Percentiles rank a stretch among this genome's conserved stretches.
Evolutionary conservation across 1,140 invertebrate species (phyloP).

Genomic region (Aphidius gifuensis): DNA sequence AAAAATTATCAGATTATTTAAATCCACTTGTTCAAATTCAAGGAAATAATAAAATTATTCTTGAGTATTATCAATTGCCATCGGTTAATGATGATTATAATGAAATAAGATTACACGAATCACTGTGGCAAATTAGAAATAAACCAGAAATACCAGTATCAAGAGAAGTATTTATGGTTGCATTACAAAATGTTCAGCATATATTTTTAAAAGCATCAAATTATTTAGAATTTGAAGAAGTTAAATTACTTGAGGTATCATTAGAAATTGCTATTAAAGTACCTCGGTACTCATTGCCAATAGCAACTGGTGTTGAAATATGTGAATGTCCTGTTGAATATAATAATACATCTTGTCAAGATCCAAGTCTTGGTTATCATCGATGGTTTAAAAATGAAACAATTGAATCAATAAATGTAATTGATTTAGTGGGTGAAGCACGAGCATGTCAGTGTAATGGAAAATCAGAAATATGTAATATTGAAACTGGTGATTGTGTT

Average conservation of each 20-base stretch:
- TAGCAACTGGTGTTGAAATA: conserved; percentile 82
- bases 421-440: conserved; percentile 77
- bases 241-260: conserved; percentile 72
- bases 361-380: conserved; percentile 84
- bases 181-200: conserved; percentile 80
- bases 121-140: conserved; percentile 64
- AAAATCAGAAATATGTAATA: conserved; percentile 75
- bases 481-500: conserved; percentile 80
- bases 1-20: conserved; percentile 60
- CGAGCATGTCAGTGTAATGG: conserved; percentile 80
- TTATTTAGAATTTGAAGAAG: conserved; percentile 62
- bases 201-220: conserved; percentile 76
- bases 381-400: conserved; percentile 62
- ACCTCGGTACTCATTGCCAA: conserved; percentile 59
- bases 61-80: conserved; percentile 69
- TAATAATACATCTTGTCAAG: conserved; percentile 79
- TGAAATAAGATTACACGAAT: conserved; percentile 66
- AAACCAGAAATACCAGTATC: conserved; percentile 62
- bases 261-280: conserved; percentile 77
- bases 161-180: conserved; percentile 82
- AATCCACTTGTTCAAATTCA: conserved; percentile 84
- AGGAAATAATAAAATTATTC: conserved; percentile 71
- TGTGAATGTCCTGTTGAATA: conserved; percentile 83
- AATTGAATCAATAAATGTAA: conserved; percentile 61
- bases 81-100: conserved; percentile 53